Percentiles rank a stretch among this genome's conserved stretches.
Evolutionary conservation across 2,888 invertebrate species (phyloP).

Genomic region (Chaetogeoica ovagalla): DNA sequence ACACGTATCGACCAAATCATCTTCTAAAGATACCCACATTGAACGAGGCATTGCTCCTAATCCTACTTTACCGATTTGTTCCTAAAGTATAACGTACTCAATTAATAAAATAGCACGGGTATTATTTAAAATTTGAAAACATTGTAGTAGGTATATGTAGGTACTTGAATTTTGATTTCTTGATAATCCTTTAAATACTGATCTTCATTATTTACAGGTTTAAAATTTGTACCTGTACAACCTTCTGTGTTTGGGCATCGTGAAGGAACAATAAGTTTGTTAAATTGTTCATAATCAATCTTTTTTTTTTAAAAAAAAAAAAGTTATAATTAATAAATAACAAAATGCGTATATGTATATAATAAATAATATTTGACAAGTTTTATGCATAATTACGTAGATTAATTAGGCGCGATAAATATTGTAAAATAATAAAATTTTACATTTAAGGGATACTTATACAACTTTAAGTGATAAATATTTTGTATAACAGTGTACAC

Average conservation of each 20-base stretch:
- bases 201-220: constrained; percentile 63
- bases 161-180: constrained; percentile 80
- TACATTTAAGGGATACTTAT: too few relatives aligned
- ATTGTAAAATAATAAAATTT: too few relatives aligned
- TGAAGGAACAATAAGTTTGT: constrained; percentile 64
- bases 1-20: constrained; percentile 83
- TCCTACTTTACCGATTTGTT: constrained; percentile 73
- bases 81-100: constrained; percentile 62
- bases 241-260: constrained; percentile 65
- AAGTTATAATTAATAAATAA: not conserved
- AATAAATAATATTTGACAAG: constrained; percentile 9
- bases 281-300: constrained; percentile 70
- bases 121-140: constrained; percentile 21
- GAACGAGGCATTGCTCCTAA: constrained; percentile 75
- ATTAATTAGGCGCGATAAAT: too few relatives aligned
- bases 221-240: constrained; percentile 65
- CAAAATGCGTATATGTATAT: too few relatives aligned
- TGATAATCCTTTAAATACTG: constrained; percentile 77
- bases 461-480: too few relatives aligned
- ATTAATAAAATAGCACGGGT: constrained; percentile 23
- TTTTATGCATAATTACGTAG: not conserved
- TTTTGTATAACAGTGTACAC: too few relatives aligned
- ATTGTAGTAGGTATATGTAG: constrained; percentile 2
- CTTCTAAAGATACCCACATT: constrained; percentile 77
- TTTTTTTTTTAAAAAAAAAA: constrained; percentile 56